Conservation (phyloP, 2,797 vertebrate species). For the Myripristis jacobus region DNA sequence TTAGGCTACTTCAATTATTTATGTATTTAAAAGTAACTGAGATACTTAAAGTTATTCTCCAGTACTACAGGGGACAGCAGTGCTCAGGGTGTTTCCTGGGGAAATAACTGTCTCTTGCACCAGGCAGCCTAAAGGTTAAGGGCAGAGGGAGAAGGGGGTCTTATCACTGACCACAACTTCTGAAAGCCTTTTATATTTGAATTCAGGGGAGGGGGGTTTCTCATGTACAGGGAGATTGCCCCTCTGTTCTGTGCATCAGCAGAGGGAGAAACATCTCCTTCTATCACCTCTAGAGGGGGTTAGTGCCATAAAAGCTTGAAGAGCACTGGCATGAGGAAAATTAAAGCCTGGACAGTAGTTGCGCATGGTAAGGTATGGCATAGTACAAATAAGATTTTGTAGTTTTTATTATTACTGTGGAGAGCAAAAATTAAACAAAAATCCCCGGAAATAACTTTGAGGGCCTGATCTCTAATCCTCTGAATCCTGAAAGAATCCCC, state of each 20-base stretch:
- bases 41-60: neutral
- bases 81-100: no score
- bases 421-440: neutral
- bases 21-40: no score
- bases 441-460: neutral
- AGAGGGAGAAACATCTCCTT: constrained; percentile 42
- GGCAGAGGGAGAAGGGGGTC: neutral
- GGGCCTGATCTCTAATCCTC: neutral
- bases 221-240: neutral
- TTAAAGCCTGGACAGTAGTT: constrained; percentile 4
- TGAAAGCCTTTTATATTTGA: no score
- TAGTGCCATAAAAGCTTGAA: constrained; percentile 73
- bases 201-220: neutral
- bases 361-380: constrained; percentile 39
- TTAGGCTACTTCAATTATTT: no score
- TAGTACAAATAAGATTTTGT: constrained; percentile 30
- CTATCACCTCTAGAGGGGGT: constrained; percentile 78
- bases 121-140: no score
- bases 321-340: constrained; percentile 22
- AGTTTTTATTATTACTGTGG: neutral
- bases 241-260: no score
- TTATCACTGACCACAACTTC: neutral
- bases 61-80: no score
- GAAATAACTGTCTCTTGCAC: neutral
- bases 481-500: no score